Evolutionary conservation across 2,797 vertebrate species (phyloP).

Genomic region (Sebastes jordani): DNA sequence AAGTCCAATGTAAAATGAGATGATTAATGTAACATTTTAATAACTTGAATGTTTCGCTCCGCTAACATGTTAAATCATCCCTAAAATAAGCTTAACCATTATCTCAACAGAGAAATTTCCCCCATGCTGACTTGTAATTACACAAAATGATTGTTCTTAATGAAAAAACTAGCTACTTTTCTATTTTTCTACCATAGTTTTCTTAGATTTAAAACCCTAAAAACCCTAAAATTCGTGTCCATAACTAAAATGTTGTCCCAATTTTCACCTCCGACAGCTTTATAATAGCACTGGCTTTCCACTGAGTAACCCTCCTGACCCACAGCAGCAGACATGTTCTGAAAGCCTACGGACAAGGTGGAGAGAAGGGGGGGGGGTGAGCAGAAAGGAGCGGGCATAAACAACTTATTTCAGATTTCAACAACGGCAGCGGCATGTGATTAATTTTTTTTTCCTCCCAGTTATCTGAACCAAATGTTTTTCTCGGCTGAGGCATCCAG

Average conservation of each 20-base stretch:
- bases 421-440: conserved; percentile 55
- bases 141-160: neutral
- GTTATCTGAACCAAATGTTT: conserved; percentile 77
- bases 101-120: neutral
- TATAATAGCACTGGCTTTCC: conserved; percentile 50
- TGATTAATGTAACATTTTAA: conserved; percentile 5
- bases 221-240: neutral
- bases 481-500: conserved; percentile 55
- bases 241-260: conserved; percentile 20
- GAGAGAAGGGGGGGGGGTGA: neutral
- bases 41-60: neutral
- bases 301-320: conserved; percentile 37
- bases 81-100: conserved; percentile 21
- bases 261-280: conserved; percentile 41
- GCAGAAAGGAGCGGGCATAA: conserved; percentile 29
- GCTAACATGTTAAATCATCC: conserved; percentile 16
- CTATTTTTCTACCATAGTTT: neutral
- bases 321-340: conserved; percentile 35
- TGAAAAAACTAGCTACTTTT: neutral
- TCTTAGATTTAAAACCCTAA: neutral
- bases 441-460: conserved; percentile 40
- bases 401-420: conserved; percentile 67
- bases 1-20: neutral
- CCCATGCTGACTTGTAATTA: conserved; percentile 5
- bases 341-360: conserved; percentile 24